phyloP scores from a whole-genome alignment of 2,113 vertebrate species.

The Paralichthys olivaceus region DNA sequence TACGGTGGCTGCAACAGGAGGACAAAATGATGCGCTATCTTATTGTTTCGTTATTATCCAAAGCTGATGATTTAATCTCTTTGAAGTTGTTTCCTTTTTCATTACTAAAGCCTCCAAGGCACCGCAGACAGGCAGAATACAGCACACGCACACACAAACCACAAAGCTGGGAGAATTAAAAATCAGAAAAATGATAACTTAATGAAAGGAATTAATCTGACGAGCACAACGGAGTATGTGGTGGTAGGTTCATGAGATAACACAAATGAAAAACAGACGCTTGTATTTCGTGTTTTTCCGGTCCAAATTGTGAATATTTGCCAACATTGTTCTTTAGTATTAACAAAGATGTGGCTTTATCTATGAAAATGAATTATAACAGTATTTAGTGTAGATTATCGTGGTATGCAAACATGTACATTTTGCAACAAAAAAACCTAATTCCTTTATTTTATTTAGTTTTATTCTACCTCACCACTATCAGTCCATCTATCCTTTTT shows the following conservation, averaged over 20 bases:
- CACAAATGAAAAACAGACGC: conserved; percentile 25
- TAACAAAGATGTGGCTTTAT: conserved; percentile 11
- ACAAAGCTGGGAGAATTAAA: conserved; percentile 57
- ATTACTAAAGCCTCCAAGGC: conserved; percentile 67
- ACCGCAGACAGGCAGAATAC: conserved; percentile 55
- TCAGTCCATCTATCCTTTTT: too few species aligned
- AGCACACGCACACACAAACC: conserved; percentile 42
- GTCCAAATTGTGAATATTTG: conserved; percentile 4
- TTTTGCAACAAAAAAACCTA: too few species aligned
- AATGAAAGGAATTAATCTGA: conserved; percentile 51
- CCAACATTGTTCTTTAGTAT: neutral
- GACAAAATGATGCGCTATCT: conserved; percentile 53
- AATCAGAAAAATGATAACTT: conserved; percentile 35
- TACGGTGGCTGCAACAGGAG: conserved; percentile 38
- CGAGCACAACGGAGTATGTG: conserved; percentile 7
- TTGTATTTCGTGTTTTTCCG: neutral
- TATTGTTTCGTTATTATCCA: conserved; percentile 76
- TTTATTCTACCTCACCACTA: neutral
- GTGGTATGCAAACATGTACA: neutral
- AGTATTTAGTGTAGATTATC: neutral
- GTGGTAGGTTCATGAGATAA: conserved; percentile 22
- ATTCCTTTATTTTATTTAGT: neutral
- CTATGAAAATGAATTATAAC: neutral
- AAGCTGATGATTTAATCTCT: conserved; percentile 79
- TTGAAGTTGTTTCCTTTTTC: conserved; percentile 77